Base-by-base conservation (phyloP, 2,888 invertebrate species). In the Chelonus formosanus region DNA sequence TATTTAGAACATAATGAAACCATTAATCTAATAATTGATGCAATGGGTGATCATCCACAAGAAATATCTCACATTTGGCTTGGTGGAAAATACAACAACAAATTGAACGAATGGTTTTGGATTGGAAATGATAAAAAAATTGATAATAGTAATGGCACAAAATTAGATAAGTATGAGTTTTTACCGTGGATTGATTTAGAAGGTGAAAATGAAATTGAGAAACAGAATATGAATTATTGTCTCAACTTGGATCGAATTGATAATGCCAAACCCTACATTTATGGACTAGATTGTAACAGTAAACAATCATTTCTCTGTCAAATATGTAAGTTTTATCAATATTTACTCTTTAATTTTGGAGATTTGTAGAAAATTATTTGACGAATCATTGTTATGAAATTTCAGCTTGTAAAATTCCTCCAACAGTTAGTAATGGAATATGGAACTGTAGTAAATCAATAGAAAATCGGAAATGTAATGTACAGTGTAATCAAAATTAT, bases 161-260 rank as follows among this genome's bases (percentile, higher is more conserved):
- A 20, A 1, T 20, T 20, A 8, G 68, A 72, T 4, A 48, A 65
- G 1, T 57, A 45, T 5, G 76, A 86, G 83, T 83, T 85, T 75
- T 85, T 86, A 53, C 87, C 87, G 0, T 88, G 87, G 87, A 75
- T 71, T 1, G 63, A 65, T 4, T 67, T 69, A 43, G 70, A 72
- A 53, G 59, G 57, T 5, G 70, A 86, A 2, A 31, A 5, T 50
- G 60, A 32, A 5, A 32, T 10, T 35, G 60, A 60, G 31, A 50
- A 43, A 0, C 59, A 60, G 3, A 10, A 6, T 31, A n/a, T 85
- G 81, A 56, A 80, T 84, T 20, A 20, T 0, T 88, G 87, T 63
- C 73, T 88, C 3, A 87, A 88, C 70, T 75, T 88, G 67, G 88
- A 88, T 66, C 76, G 87, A 2, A 86, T 85, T 57, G 86, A 86